phyloP scores from a whole-genome alignment of 1,140 invertebrate genomes.

The Drosophila chauvacae region DNA sequence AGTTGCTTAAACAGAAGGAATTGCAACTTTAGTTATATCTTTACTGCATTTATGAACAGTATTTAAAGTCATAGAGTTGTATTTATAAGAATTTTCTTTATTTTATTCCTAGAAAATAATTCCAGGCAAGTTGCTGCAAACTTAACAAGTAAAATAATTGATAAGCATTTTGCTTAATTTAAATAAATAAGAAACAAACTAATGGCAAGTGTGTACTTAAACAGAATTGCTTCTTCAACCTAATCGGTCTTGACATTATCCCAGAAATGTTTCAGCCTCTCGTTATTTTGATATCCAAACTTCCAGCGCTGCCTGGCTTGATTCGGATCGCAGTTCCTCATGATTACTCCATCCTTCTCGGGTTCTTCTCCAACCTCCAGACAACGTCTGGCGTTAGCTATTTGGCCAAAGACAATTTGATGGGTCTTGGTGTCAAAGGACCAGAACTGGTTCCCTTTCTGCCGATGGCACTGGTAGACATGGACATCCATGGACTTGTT shows the following conservation, averaged over 20 bases:
- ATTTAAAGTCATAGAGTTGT: neutral
- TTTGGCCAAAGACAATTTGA: constrained; percentile 53
- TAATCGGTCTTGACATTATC: constrained; percentile 15
- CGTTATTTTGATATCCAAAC: constrained; percentile 67
- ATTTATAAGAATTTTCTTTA: neutral
- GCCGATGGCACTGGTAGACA: constrained; percentile 91
- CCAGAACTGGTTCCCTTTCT: constrained; percentile 97
- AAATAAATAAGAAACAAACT: neutral
- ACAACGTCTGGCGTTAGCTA: constrained; percentile 26
- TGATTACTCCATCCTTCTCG: constrained; percentile 4
- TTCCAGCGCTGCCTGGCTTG: constrained; percentile 65
- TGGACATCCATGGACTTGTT: constrained; percentile 88
- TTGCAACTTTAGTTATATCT: no score
- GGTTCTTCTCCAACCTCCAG: constrained; percentile 31
- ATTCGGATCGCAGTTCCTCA: constrained; percentile 42
- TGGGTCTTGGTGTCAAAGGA: constrained; percentile 89
- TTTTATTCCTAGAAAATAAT: neutral
- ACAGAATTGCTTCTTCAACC: neutral
- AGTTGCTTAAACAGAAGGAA: neutral
- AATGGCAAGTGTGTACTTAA: neutral
- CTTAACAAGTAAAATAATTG: neutral
- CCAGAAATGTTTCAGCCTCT: constrained; percentile 57
- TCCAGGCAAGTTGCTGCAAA: neutral
- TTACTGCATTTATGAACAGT: neutral
- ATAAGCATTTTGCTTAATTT: neutral